phyloP scores from a whole-genome alignment of 2,797 vertebrate genomes.

The Halcyon smyrnensis region DNA sequence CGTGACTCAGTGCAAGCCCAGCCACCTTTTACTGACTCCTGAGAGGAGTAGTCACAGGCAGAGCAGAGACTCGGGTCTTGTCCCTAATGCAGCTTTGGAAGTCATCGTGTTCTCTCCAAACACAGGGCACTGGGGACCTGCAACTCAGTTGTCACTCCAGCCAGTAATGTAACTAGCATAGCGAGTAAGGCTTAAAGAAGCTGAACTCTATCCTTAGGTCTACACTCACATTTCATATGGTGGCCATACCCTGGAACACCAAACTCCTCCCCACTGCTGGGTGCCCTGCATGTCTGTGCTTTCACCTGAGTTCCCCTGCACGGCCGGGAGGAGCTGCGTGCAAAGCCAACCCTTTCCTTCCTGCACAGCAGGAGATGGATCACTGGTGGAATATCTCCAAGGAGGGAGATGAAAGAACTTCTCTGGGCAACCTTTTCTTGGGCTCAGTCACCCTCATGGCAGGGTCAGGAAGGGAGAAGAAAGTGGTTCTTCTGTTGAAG shows the following conservation, averaged over 20 bases:
- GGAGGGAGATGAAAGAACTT: not conserved
- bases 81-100: not conserved
- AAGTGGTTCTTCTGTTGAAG: not conserved
- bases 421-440: not conserved
- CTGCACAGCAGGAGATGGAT: not conserved
- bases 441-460: not conserved
- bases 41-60: accelerated
- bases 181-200: not conserved
- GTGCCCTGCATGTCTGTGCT: not conserved
- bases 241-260: too few species aligned
- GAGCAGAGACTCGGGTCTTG: not conserved
- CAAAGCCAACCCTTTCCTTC: not conserved
- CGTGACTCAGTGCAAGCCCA: not conserved
- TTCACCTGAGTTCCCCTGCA: not conserved
- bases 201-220: not conserved
- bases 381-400: not conserved
- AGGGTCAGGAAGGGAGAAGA: accelerated
- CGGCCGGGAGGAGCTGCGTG: not conserved
- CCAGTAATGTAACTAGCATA: not conserved
- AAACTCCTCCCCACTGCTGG: not conserved
- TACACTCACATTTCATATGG: not conserved
- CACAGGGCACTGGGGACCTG: not conserved
- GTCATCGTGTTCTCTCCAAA: not conserved
- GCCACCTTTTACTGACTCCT: not conserved
- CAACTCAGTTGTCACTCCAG: not conserved